A percentile compares a stretch with the other conserved stretches of the same genome.
phyloP scores from a whole-genome alignment of 2,888 invertebrate species.

The Prionchulus punctatus region DNA sequence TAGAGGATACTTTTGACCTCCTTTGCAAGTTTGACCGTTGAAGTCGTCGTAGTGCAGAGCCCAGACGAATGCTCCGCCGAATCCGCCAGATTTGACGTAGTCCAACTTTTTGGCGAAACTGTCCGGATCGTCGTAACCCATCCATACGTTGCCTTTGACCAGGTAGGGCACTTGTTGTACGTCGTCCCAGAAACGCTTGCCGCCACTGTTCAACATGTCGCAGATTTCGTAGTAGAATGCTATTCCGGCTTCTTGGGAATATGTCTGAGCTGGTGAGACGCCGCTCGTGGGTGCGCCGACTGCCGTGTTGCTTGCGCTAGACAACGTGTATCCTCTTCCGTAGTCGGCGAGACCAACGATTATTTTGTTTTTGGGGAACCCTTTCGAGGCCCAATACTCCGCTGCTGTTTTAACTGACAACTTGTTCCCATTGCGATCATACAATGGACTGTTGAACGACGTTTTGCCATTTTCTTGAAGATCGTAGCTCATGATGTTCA shows the following conservation, averaged over 20 bases:
- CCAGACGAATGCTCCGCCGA: no score
- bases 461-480: no score
- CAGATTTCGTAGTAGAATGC: background rate
- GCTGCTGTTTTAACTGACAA: no score
- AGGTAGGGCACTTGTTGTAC: conserved; percentile 56
- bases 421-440: no score
- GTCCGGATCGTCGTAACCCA: conserved; percentile 69
- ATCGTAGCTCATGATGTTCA: no score
- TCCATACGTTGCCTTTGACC: conserved; percentile 66
- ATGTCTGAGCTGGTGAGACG: background rate
- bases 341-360: background rate
- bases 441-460: no score
- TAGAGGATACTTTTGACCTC: no score
- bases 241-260: background rate
- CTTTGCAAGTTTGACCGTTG: no score
- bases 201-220: background rate
- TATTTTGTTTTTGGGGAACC: background rate
- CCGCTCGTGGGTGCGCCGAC: background rate
- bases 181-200: conserved; percentile 36
- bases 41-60: no score
- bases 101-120: conserved; percentile 62
- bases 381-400: background rate
- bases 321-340: background rate
- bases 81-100: background rate
- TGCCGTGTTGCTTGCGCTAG: background rate